A percentile compares a stretch with the other conserved stretches of the same genome.
phyloP scores from a whole-genome alignment of 2,888 invertebrate genomes.

The Drosophila subquinaria region DNA sequence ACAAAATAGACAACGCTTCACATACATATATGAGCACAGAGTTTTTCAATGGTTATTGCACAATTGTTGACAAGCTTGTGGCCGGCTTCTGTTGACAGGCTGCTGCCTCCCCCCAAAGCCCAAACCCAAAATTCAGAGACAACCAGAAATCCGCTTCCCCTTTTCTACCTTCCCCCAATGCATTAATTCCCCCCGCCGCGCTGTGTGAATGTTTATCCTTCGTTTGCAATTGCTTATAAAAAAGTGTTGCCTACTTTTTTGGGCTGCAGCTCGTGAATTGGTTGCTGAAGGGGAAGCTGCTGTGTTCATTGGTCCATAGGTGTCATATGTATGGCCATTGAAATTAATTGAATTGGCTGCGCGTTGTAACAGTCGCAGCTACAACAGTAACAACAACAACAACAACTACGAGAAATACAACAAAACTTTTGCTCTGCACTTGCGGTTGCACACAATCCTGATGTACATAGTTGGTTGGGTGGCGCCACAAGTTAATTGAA shows the following conservation, averaged over 20 bases:
- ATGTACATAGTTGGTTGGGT: conserved; percentile 47
- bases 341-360: conserved; percentile 82
- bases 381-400: conserved; percentile 24
- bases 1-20: not conserved
- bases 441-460: conserved; percentile 71
- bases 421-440: conserved; percentile 51
- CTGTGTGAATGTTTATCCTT: conserved; percentile 36
- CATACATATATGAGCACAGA: not conserved
- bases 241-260: conserved; percentile 66
- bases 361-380: conserved; percentile 52
- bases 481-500: conserved; percentile 73
- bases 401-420: conserved; percentile 23
- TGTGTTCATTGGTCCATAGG: conserved; percentile 73
- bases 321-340: conserved; percentile 76
- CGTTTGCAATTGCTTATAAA: conserved; percentile 64
- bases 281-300: conserved; percentile 35
- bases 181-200: not conserved
- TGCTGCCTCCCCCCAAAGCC: not conserved
- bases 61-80: conserved; percentile 32
- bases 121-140: conserved; percentile 13
- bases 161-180: no score
- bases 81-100: conserved; percentile 8
- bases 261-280: conserved; percentile 20
- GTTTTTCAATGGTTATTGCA: conserved; percentile 17
- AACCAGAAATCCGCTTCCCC: not conserved